Evolutionary conservation across 92 coral and sea anemone genomes (phyloP).

Genomic region (Chrysogorgia sp.): DNA sequence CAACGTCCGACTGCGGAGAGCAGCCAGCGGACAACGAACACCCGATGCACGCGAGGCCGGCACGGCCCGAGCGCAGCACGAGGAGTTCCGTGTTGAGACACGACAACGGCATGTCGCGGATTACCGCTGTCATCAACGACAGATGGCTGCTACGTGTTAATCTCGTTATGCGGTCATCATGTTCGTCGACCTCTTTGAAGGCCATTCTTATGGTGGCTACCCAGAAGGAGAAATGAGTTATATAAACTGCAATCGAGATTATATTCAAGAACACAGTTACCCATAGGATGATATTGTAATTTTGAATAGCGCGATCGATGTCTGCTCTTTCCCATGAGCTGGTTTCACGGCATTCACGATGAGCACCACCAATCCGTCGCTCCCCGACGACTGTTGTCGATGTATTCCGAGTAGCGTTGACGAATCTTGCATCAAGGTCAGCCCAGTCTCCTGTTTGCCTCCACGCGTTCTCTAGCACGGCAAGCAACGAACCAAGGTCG

Average conservation of each 20-base stretch:
- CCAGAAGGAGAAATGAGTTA: constrained; percentile 79
- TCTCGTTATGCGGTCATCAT: constrained; percentile 70
- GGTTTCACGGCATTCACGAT: neutral
- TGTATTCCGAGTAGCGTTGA: neutral
- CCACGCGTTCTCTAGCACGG: constrained; percentile 27
- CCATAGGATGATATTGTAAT: constrained; percentile 56
- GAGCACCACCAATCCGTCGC: neutral
- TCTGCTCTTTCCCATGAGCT: constrained; percentile 53
- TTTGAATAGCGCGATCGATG: constrained; percentile 45
- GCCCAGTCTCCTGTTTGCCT: constrained; percentile 9
- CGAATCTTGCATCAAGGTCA: neutral
- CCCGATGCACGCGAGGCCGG: constrained; percentile 83
- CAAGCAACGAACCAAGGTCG: constrained; percentile 51
- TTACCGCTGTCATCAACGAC: constrained; percentile 77
- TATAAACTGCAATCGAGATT: constrained; percentile 67
- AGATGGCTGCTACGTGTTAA: constrained; percentile 72
- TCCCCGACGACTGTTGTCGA: neutral
- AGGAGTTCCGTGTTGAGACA: constrained; percentile 80
- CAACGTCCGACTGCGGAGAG: constrained; percentile 61
- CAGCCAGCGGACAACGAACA: constrained; percentile 73
- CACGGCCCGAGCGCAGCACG: constrained; percentile 75
- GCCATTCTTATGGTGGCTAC: constrained; percentile 69
- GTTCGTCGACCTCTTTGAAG: constrained; percentile 62
- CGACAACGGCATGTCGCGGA: constrained; percentile 87
- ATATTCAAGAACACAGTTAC: constrained; percentile 68